Evolutionary conservation across 35 echinoderm and acorn worm species (phyloP).

Genomic region (Patiria miniata): DNA sequence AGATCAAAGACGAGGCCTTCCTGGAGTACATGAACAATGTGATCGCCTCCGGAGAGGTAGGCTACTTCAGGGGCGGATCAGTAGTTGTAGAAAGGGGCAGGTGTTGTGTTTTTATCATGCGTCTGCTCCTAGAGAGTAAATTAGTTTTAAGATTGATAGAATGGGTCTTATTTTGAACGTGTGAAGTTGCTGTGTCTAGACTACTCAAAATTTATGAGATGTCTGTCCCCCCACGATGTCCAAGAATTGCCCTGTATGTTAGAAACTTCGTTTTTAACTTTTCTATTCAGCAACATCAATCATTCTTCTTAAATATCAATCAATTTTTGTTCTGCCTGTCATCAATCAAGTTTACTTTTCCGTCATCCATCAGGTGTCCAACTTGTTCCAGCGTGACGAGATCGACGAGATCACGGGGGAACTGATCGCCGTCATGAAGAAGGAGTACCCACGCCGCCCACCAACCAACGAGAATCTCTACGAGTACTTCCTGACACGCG

Average conservation of each 20-base stretch:
- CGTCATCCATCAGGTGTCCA: slow-evolving; percentile 68
- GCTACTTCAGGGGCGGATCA: neutral
- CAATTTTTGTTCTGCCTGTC: neutral
- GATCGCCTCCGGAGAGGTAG: slow-evolving; percentile 91
- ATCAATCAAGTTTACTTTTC: neutral
- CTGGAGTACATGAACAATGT: slow-evolving; percentile 99
- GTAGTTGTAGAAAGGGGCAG: neutral
- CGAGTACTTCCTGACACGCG: slow-evolving; percentile 92
- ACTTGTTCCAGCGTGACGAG: slow-evolving; percentile 95
- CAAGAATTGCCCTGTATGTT: too few species aligned
- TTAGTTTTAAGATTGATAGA: neutral
- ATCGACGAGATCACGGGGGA: slow-evolving; percentile 97
- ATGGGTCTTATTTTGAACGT: neutral
- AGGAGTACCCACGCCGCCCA: slow-evolving; percentile 89
- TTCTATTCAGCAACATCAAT: too few species aligned
- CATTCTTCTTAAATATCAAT: too few species aligned
- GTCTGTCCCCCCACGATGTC: too few species aligned
- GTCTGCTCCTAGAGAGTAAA: too few species aligned
- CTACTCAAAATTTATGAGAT: too few species aligned
- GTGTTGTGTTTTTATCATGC: too few species aligned
- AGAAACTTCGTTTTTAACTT: too few species aligned
- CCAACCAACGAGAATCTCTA: slow-evolving; percentile 99
- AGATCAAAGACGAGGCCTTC: slow-evolving; percentile 98
- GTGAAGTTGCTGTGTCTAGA: too few species aligned
- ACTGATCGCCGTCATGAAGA: slow-evolving; percentile 91